Evolutionary conservation across 2,888 invertebrate species (phyloP).

Genomic region (Drosophila nr. perissopoda): DNA sequence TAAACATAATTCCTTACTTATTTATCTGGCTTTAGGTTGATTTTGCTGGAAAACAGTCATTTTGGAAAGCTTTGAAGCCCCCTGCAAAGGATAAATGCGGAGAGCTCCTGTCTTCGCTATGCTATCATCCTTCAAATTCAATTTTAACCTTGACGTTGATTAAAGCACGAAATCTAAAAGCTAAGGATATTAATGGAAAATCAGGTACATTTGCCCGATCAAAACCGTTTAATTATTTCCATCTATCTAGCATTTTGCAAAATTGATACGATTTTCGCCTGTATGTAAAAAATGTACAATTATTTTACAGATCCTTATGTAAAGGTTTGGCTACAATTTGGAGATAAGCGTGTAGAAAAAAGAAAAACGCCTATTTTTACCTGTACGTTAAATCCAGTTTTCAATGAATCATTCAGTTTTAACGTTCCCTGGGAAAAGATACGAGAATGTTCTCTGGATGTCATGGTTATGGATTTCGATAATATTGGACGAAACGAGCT

Average conservation of each 20-base stretch:
- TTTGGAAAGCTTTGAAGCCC: slow-evolving; percentile 96
- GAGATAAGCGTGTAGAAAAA: slow-evolving; percentile 97
- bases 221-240: background rate
- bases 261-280: background rate
- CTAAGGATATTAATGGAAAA: slow-evolving; percentile 98
- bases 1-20: background rate
- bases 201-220: slow-evolving; percentile 87
- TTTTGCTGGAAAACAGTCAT: slow-evolving; percentile 95
- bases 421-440: slow-evolving; percentile 99
- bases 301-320: slow-evolving; percentile 95
- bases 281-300: background rate
- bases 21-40: slow-evolving; percentile 85
- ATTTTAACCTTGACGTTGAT: slow-evolving; percentile 95
- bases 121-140: slow-evolving; percentile 98
- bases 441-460: slow-evolving; percentile 95
- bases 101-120: slow-evolving; percentile 95
- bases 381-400: slow-evolving; percentile 97
- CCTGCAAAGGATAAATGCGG: slow-evolving; percentile 97
- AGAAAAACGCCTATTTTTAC: slow-evolving; percentile 97
- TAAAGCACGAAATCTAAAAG: slow-evolving; percentile 97
- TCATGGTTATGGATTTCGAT: slow-evolving; percentile 99
- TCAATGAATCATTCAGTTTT: slow-evolving; percentile 98
- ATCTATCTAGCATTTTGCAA: background rate
- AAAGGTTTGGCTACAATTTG: slow-evolving; percentile 98
- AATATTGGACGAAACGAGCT: slow-evolving; percentile 97